Base-by-base conservation (phyloP, 2,113 vertebrate genomes). In the Indri indri region DNA sequence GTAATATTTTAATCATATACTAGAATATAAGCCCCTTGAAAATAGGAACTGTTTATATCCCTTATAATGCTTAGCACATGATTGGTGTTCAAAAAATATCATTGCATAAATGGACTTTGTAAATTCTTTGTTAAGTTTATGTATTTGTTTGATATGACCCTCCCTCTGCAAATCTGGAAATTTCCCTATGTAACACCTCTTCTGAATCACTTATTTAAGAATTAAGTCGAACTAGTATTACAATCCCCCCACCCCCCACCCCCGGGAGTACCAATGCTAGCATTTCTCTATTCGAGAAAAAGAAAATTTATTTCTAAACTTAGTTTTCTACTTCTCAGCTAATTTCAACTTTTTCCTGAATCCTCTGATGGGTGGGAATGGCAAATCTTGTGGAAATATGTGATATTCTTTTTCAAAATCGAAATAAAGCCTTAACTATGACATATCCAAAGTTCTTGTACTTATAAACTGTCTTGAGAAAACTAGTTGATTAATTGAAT, bases 161-260 rank as follows among this genome's bases (percentile, higher is more conserved):
- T 68, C 13, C 40, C 52, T 63, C 13, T 89, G 47, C 6, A 89
- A 95, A 34, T 5, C 3, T 59, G 34, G 13, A 1, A 66, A 32
- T 96, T 92, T 94, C 42, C 6, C 27, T 82, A 34, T 50, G 13
- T 59, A 81, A 20, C 6, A 82, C 1, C 57, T 13, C n/a, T 65
- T 34, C 42, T 95, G 65, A 96, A 65, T 88, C 50, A 97, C 32
- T 71, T 79, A 61, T 40, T 90, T n/a, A 85, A 47, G 12, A 76
- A 71, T 71, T 94, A 88, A 94, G 5, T 74, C 74, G 76, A 76
- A 89, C 5, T 61, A 91, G 59, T 57, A 45, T 65, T 8, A 59
- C 18, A 2, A 50, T n/a, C 74, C n/a, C n/a, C n/a, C n/a, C n/a
- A n/a, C n/a, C n/a, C n/a, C n/a, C n/a, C n/a, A n/a, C n/a, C n/a